These are phyloP conservation scores for Chanos chanos DNA, from an alignment of 2,797 vertebrate species.

Conservation along the genomic window DNA sequence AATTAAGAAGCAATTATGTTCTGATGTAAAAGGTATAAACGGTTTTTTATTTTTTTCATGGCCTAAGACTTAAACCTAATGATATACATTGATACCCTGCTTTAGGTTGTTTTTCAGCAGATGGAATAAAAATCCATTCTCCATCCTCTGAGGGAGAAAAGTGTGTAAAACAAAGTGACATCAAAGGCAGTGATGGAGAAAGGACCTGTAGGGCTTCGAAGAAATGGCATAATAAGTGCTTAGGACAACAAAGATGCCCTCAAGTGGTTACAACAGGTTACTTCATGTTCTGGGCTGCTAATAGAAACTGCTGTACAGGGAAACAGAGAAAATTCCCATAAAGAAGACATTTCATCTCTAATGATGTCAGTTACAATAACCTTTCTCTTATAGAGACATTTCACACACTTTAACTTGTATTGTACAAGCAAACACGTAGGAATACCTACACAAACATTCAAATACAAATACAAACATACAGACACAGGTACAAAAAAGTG, in stretches of 20 bases:
- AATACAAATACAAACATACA: neutral
- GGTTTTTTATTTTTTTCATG: no score
- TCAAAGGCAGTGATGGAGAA: neutral
- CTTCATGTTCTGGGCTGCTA: constrained; percentile 30
- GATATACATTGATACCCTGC: no score
- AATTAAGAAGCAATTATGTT: no score
- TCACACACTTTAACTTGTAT: no score
- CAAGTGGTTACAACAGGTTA: constrained; percentile 57
- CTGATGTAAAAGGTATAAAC: no score
- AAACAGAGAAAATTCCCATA: neutral
- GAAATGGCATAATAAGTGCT: constrained; percentile 19
- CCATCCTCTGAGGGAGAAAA: neutral
- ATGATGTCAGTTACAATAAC: no score
- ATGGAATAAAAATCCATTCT: no score
- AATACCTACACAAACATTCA: neutral
- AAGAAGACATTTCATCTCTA: no score
- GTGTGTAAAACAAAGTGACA: neutral
- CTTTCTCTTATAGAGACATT: no score
- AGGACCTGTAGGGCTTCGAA: constrained; percentile 8
- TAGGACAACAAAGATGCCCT: constrained; percentile 58
- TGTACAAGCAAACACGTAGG: no score
- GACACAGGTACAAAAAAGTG: neutral
- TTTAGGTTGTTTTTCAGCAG: no score
- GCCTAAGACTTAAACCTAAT: no score
- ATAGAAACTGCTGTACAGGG: neutral